Evolutionary conservation across 2,113 vertebrate genomes (phyloP).

Genomic region (Corvus hawaiiensis): DNA sequence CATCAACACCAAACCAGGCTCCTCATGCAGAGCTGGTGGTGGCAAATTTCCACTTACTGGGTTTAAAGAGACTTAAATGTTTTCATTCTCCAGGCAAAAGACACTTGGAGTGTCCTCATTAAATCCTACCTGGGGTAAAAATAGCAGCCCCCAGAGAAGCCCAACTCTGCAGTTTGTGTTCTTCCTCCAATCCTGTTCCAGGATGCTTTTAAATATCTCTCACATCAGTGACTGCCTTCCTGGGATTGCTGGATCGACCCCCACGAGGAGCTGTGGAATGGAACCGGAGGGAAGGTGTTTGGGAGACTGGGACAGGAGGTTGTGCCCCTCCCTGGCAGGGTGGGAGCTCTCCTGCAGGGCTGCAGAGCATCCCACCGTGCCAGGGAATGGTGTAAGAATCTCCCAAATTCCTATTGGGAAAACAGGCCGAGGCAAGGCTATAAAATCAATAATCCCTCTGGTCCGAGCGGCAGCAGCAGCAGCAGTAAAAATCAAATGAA

Average conservation of each 20-base stretch:
- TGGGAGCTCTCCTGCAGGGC: neutral
- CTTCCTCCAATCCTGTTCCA: neutral
- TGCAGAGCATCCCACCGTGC: neutral
- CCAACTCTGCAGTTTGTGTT: neutral
- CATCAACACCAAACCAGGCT: neutral
- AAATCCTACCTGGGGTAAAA: neutral
- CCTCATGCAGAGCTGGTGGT: neutral
- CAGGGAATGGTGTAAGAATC: neutral
- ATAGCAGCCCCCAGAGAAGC: neutral
- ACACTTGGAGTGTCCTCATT: neutral
- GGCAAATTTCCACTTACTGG: neutral
- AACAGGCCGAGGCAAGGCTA: neutral
- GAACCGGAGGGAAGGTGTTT: neutral
- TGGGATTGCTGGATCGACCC: accelerated
- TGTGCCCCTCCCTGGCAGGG: neutral
- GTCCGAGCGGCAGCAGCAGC: neutral
- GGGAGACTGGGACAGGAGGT: accelerated
- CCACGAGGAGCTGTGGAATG: neutral
- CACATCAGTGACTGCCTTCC: neutral
- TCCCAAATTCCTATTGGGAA: neutral
- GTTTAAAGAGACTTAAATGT: neutral
- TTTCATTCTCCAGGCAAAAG: neutral
- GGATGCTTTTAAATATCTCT: neutral
- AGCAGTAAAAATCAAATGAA: neutral
- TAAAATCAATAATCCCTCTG: neutral